A percentile compares a stretch with the other conserved stretches of the same genome.
phyloP scores from a whole-genome alignment of 2,888 invertebrate species.

The Calliopum simillimum region DNA sequence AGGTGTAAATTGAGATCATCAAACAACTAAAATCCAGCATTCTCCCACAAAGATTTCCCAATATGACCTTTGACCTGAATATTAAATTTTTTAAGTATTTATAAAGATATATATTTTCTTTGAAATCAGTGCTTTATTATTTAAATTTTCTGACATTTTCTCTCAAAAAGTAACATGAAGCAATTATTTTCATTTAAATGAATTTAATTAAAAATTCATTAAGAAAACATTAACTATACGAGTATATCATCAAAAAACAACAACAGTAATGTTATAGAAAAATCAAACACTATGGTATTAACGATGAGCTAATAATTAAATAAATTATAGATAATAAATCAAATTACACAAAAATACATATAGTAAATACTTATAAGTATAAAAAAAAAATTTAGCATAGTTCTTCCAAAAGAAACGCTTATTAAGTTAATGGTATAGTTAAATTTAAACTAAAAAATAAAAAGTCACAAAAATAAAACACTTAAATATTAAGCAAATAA shows the following conservation, averaged over 20 bases:
- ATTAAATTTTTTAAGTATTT: too few species aligned
- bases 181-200: slow-evolving; percentile 3
- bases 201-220: background rate
- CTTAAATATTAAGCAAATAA: too few species aligned
- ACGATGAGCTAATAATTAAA: slow-evolving; percentile 6
- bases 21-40: too few species aligned
- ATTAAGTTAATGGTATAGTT: slow-evolving; percentile 52
- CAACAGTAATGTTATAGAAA: background rate
- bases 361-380: slow-evolving; percentile 5
- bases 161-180: background rate
- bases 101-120: too few species aligned
- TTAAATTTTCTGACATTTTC: too few species aligned
- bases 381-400: slow-evolving; percentile 49
- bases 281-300: background rate
- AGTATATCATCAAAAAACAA: too few species aligned
- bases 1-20: too few species aligned
- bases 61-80: too few species aligned
- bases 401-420: slow-evolving; percentile 61
- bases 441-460: slow-evolving; percentile 6
- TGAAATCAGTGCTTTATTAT: too few species aligned
- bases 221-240: background rate
- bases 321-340: background rate
- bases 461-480: too few species aligned
- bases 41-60: too few species aligned
- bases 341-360: background rate